phyloP scores from a whole-genome alignment of 2,113 vertebrate species.

The Ictalurus punctatus region DNA sequence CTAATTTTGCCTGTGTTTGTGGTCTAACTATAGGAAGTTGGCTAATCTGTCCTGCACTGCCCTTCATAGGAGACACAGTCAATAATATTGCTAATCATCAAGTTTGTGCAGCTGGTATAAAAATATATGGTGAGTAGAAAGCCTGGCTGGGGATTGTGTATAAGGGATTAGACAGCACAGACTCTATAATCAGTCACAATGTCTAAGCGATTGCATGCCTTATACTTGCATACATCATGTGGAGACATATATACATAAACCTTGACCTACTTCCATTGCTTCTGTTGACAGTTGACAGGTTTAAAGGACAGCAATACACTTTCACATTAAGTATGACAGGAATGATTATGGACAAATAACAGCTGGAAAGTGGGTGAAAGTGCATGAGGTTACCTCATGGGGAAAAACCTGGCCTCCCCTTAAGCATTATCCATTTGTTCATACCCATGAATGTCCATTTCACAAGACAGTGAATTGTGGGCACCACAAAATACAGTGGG shows the following conservation, averaged over 20 bases:
- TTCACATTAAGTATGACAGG: background rate
- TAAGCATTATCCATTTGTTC: background rate
- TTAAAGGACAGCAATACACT: background rate
- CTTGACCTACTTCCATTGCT: slow-evolving; percentile 5
- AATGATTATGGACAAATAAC: background rate
- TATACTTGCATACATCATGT: background rate
- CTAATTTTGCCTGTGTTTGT: background rate
- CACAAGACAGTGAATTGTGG: background rate
- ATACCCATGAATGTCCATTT: background rate
- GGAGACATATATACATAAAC: background rate
- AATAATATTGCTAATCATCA: background rate
- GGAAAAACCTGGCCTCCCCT: background rate
- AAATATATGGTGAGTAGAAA: background rate
- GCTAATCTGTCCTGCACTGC: background rate
- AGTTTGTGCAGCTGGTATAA: background rate
- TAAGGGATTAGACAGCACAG: background rate
- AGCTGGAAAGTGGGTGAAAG: slow-evolving; percentile 20
- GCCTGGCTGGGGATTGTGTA: background rate
- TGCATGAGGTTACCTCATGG: background rate
- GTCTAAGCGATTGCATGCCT: background rate
- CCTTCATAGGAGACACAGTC: background rate
- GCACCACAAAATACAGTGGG: background rate
- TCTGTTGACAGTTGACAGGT: background rate
- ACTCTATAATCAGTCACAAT: background rate
- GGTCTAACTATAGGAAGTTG: background rate